phyloP scores from a whole-genome alignment of 2,113 vertebrate genomes.

The Rhadina sibilatrix region DNA sequence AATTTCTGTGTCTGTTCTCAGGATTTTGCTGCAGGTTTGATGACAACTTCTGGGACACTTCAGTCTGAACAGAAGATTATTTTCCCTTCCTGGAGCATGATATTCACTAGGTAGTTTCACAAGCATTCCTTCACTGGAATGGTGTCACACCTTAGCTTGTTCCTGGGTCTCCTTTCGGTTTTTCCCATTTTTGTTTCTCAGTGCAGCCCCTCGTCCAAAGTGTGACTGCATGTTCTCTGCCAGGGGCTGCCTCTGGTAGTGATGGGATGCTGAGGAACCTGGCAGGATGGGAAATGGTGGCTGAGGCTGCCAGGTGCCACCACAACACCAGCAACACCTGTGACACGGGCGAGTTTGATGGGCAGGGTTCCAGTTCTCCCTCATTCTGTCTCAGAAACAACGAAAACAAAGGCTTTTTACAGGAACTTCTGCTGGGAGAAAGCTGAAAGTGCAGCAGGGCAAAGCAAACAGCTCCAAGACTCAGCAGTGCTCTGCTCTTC shows the following conservation, averaged over 20 bases:
- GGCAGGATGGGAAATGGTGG: background rate
- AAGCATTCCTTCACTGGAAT: background rate
- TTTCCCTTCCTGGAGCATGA: background rate
- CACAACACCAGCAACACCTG: background rate
- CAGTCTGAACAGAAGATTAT: accelerated
- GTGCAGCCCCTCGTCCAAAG: background rate
- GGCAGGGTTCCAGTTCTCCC: background rate
- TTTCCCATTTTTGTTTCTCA: background rate
- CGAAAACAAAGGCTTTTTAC: background rate
- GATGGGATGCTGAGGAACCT: background rate
- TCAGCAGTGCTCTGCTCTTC: background rate
- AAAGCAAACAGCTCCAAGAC: background rate
- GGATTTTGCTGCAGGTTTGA: background rate
- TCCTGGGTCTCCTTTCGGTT: background rate
- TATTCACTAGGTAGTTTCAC: background rate
- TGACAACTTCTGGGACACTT: background rate
- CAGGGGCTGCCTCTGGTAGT: background rate
- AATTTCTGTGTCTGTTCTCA: background rate
- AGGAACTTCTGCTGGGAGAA: background rate
- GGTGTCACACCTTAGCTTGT: background rate
- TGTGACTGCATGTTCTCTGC: background rate
- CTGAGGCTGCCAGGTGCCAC: background rate
- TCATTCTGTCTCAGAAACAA: background rate
- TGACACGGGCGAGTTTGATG: background rate
- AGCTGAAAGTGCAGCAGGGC: background rate